Evolutionary conservation across 2,888 invertebrate genomes (phyloP).

Genomic region (Liopterus haemorrhoidalis): DNA sequence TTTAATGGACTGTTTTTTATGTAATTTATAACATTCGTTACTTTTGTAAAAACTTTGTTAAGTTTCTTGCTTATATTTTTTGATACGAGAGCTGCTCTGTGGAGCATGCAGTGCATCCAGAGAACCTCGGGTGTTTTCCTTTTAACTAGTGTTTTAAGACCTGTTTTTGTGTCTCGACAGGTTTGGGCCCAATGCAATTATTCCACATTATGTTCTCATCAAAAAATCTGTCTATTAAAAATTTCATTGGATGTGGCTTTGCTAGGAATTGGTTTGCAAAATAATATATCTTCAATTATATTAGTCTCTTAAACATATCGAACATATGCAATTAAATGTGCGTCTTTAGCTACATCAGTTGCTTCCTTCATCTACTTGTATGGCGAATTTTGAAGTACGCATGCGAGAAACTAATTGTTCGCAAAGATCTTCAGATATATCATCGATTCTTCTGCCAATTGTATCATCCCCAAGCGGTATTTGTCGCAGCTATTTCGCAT

Average conservation of each 20-base stretch:
- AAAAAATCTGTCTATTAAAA: constrained; percentile 21
- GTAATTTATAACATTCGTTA: constrained; percentile 15
- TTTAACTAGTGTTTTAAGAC: constrained; percentile 13
- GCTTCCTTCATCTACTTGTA: constrained; percentile 36
- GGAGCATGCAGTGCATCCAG: constrained; percentile 21
- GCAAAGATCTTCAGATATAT: constrained; percentile 21
- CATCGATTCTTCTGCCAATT: constrained; percentile 20
- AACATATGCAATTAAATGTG: constrained; percentile 31
- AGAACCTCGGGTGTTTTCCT: constrained; percentile 10
- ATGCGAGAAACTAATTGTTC: constrained; percentile 17
- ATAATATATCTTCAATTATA: constrained; percentile 15
- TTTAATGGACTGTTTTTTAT: constrained; percentile 19
- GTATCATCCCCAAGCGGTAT: constrained; percentile 36
- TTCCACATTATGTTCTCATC: constrained; percentile 16
- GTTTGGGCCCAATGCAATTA: constrained; percentile 21
- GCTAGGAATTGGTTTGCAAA: constrained; percentile 21
- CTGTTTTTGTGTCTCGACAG: constrained; percentile 17
- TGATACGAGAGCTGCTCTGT: constrained; percentile 19
- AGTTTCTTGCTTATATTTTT: constrained; percentile 16
- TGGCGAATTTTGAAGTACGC: constrained; percentile 28
- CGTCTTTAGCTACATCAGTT: constrained; percentile 33
- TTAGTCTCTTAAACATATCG: constrained; percentile 16
- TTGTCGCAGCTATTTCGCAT: constrained; percentile 33
- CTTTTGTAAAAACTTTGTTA: constrained; percentile 12
- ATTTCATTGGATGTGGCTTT: constrained; percentile 18